phyloP scores from a whole-genome alignment of 2,797 vertebrate species.

The Oophaga sylvatica region DNA sequence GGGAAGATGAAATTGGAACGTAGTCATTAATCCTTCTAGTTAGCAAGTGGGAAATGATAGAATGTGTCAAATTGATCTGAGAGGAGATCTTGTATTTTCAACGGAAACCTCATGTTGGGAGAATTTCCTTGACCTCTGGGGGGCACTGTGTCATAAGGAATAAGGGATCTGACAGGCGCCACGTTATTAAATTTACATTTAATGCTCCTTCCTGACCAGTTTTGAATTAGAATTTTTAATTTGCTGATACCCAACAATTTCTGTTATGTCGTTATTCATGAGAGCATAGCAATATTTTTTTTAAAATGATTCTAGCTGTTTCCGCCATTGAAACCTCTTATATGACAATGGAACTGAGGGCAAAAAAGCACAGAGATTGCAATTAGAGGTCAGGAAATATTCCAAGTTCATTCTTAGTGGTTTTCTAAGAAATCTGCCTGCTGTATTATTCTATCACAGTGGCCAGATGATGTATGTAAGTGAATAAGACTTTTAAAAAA shows the following conservation, averaged over 20 bases:
- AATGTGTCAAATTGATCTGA: slow-evolving; percentile 43
- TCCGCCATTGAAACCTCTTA: background rate
- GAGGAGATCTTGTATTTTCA: slow-evolving; percentile 54
- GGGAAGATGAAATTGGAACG: slow-evolving; percentile 62
- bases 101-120: slow-evolving; percentile 7
- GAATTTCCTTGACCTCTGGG: slow-evolving; percentile 44
- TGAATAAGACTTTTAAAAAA: background rate
- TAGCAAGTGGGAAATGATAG: slow-evolving; percentile 53
- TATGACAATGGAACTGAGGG: background rate
- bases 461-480: background rate
- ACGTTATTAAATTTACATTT: slow-evolving; percentile 19
- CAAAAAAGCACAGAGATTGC: slow-evolving; percentile 14
- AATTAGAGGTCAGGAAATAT: background rate
- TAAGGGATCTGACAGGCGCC: background rate
- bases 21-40: slow-evolving; percentile 62
- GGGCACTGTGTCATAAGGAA: slow-evolving; percentile 39
- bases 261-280: slow-evolving; percentile 26
- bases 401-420: background rate
- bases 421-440: background rate
- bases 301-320: background rate
- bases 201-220: slow-evolving; percentile 9
- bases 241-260: slow-evolving; percentile 34
- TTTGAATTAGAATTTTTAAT: slow-evolving; percentile 40
- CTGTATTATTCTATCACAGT: background rate
- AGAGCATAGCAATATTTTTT: slow-evolving; percentile 9